Percentiles rank a stretch among this genome's conserved stretches.
phyloP scores from a whole-genome alignment of 2,113 vertebrate species.

The Nycticryphes semicollaris region DNA sequence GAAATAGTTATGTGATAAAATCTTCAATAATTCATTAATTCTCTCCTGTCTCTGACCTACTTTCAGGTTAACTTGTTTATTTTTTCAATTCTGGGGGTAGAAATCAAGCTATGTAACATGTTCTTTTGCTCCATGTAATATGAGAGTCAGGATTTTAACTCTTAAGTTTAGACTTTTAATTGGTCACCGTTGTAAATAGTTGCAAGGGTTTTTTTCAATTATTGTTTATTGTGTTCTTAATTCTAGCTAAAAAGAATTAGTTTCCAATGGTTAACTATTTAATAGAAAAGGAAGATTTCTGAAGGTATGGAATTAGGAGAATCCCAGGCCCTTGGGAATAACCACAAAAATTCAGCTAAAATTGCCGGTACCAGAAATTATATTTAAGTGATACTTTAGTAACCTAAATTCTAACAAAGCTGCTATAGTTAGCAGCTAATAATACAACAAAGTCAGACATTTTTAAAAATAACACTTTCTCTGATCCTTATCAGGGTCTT shows the following conservation, averaged over 20 bases:
- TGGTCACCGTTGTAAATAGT: background rate
- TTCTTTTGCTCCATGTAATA: background rate
- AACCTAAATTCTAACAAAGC: background rate
- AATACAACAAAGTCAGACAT: background rate
- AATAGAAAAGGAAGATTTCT: background rate
- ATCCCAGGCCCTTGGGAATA: background rate
- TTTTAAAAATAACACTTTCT: conserved; percentile 31
- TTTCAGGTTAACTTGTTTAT: background rate
- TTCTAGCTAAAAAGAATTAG: background rate
- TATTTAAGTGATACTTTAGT: background rate
- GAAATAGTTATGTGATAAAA: background rate
- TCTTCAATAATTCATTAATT: background rate
- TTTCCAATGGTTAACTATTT: background rate
- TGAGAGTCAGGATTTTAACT: background rate
- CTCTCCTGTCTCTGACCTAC: background rate
- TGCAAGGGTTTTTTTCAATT: background rate
- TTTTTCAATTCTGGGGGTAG: background rate
- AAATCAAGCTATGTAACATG: background rate
- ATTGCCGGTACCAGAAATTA: background rate
- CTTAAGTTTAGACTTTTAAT: background rate
- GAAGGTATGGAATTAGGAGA: background rate
- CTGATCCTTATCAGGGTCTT: conserved; percentile 3
- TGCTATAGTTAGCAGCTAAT: background rate
- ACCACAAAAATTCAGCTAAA: background rate
- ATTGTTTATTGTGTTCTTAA: background rate